Evolutionary conservation across 2,888 invertebrate genomes (phyloP).

Genomic region (Chrysotoxum bicinctum): DNA sequence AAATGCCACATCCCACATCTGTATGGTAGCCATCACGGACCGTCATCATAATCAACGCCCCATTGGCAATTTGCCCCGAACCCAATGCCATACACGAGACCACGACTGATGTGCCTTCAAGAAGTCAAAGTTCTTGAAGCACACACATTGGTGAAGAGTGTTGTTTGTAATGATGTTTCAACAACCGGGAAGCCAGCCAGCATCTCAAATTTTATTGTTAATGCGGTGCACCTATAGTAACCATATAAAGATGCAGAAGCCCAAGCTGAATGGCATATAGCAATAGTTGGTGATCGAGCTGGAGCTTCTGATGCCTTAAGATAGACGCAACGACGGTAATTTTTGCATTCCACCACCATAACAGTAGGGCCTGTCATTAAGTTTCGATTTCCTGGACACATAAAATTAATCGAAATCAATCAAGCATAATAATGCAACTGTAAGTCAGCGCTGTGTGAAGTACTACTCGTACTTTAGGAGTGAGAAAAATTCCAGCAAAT

Average conservation of each 20-base stretch:
- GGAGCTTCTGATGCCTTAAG: conserved; percentile 2
- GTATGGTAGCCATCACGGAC: conserved; percentile 15
- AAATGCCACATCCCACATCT: conserved; percentile 34
- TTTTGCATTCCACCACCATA: conserved; percentile 56
- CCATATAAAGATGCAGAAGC: conserved; percentile 20
- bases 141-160: not conserved
- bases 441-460: conserved; percentile 22
- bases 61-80: conserved; percentile 57
- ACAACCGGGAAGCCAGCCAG: conserved; percentile 38
- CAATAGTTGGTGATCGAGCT: not conserved
- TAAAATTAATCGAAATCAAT: conserved; percentile 72
- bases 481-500: not conserved
- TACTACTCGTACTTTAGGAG: not conserved
- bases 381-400: conserved; percentile 71
- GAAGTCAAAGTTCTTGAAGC: conserved; percentile 60
- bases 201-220: conserved; percentile 49
- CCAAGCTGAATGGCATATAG: not conserved
- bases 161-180: conserved; percentile 31
- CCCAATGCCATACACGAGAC: conserved; percentile 43
- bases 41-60: conserved; percentile 67
- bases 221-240: not conserved
- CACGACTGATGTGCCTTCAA: not conserved
- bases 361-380: conserved; percentile 68
- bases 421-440: conserved; percentile 58
- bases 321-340: conserved; percentile 62